Conservation (phyloP, 2,888 invertebrate species). For the Iphiclides podalirius region DNA sequence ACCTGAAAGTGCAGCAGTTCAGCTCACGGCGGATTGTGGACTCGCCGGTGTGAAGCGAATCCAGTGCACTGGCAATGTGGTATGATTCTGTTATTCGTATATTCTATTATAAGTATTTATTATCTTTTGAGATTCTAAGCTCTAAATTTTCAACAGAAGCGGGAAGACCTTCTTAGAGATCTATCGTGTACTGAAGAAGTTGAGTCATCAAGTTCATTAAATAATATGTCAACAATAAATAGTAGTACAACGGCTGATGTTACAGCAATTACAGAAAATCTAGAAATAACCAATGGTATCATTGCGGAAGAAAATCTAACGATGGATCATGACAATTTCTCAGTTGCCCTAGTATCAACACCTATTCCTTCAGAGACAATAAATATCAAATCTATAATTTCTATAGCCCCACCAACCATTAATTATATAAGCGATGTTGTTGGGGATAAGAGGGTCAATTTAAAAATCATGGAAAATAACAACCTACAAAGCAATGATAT, state of each 20-base stretch:
- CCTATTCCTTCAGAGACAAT: constrained; percentile 32
- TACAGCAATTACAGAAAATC: constrained; percentile 37
- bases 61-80: constrained; percentile 87
- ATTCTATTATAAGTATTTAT: background rate
- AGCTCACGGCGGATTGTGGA: constrained; percentile 87
- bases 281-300: constrained; percentile 48
- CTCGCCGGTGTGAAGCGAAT: constrained; percentile 86
- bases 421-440: constrained; percentile 33
- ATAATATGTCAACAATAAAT: constrained; percentile 39
- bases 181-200: constrained; percentile 79
- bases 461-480: constrained; percentile 43
- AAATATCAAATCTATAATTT: constrained; percentile 6
- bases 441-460: constrained; percentile 44
- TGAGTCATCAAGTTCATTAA: constrained; percentile 50
- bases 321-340: constrained; percentile 46
- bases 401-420: background rate
- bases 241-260: constrained; percentile 38
- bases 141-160: constrained; percentile 77
- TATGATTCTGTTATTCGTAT: constrained; percentile 49
- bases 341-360: background rate
- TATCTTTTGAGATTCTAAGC: too few species aligned
- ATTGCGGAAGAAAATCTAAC: constrained; percentile 49
- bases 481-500: constrained; percentile 64
- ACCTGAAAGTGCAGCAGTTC: constrained; percentile 88
- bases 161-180: constrained; percentile 80